Percentiles rank a stretch among this genome's conserved stretches.
Evolutionary conservation across 30 jellyfish, hydroid and myxozoan genomes (phyloP).

Genomic region (Clytia hemisphaerica): DNA sequence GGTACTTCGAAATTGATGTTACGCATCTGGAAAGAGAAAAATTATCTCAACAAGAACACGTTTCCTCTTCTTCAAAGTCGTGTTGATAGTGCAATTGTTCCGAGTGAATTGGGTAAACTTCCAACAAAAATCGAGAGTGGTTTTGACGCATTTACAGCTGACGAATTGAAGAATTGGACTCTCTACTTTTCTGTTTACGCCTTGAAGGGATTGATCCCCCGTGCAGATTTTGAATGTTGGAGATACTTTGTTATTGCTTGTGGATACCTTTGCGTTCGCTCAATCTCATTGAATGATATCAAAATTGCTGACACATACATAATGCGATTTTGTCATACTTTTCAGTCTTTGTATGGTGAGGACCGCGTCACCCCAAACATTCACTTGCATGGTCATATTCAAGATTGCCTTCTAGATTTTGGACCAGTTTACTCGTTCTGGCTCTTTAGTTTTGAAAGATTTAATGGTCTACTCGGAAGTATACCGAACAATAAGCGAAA

Average conservation of each 20-base stretch:
- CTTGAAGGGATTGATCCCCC: neutral
- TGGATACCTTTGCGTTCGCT: neutral
- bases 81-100: neutral
- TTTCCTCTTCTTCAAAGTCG: neutral
- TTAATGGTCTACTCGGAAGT: neutral
- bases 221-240: neutral
- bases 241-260: neutral
- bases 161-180: slow-evolving; percentile 7
- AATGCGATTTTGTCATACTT: neutral
- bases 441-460: slow-evolving; percentile 1
- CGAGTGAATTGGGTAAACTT: neutral
- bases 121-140: neutral
- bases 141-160: slow-evolving; percentile 7
- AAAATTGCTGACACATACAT: neutral
- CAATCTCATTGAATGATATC: neutral
- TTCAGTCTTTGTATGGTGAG: neutral
- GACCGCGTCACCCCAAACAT: slow-evolving; percentile 1
- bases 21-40: neutral
- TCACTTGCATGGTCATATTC: neutral
- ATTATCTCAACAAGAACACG: neutral
- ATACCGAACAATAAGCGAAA: neutral
- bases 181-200: neutral
- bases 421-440: neutral
- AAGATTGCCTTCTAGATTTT: neutral
- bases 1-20: neutral